A percentile compares a stretch with the other conserved stretches of the same genome.
phyloP scores from a whole-genome alignment of 1,140 invertebrate genomes.

The Trichonephila clavata region DNA sequence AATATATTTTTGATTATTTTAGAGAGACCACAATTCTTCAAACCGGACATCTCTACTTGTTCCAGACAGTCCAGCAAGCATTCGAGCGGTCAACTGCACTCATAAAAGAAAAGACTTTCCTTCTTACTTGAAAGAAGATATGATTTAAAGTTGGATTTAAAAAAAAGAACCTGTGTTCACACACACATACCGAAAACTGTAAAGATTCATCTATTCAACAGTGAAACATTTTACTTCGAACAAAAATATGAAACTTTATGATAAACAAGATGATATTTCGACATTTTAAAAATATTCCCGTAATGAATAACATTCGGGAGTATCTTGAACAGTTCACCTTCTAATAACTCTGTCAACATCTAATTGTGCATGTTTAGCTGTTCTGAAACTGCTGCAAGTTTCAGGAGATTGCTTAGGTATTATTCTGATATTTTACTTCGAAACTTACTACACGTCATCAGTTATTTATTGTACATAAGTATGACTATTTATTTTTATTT shows the following conservation, averaged over 20 bases:
- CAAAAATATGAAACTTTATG: too few relatives aligned
- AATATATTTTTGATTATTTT: not conserved
- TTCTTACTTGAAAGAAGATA: slow-evolving; percentile 33
- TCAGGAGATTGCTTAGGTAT: too few relatives aligned
- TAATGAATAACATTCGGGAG: too few relatives aligned
- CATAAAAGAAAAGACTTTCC: slow-evolving; percentile 16
- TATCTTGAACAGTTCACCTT: too few relatives aligned
- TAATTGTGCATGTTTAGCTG: not conserved
- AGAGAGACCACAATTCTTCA: slow-evolving; percentile 39
- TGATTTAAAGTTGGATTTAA: not conserved
- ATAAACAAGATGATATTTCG: too few relatives aligned
- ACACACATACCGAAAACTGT: too few relatives aligned
- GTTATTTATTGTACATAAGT: not conserved
- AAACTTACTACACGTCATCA: not conserved
- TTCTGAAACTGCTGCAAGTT: not conserved
- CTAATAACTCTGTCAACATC: not conserved
- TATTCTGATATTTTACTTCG: too few relatives aligned
- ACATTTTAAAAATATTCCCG: too few relatives aligned
- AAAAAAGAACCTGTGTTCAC: too few relatives aligned
- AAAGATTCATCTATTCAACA: too few relatives aligned
- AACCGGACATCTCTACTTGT: slow-evolving; percentile 49
- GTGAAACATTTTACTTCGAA: too few relatives aligned
- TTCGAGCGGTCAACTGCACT: not conserved
- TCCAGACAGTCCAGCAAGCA: slow-evolving; percentile 45
- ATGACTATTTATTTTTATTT: not conserved